Conservation (phyloP, 64 coral and sea anemone genomes). For the Cladopsammia gracilis region DNA sequence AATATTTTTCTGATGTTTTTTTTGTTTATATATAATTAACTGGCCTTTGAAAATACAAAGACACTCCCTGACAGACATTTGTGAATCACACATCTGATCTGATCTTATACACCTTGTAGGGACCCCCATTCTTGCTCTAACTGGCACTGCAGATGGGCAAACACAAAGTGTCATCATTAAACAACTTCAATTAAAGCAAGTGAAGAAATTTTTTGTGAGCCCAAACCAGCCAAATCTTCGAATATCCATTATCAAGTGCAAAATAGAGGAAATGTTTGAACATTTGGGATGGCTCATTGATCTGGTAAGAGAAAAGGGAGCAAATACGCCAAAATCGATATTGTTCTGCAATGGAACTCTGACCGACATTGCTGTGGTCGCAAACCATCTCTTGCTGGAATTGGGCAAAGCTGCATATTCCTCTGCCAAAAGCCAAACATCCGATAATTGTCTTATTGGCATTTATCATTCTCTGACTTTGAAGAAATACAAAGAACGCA, state of each 20-base stretch:
- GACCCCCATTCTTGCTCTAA: constrained; percentile 29
- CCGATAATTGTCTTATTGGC: too few species aligned
- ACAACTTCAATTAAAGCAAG: not conserved
- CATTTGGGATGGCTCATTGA: not conserved
- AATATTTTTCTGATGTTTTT: too few species aligned
- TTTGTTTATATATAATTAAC: too few species aligned
- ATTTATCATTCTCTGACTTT: too few species aligned
- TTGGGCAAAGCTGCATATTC: too few species aligned
- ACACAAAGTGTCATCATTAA: constrained; percentile 19
- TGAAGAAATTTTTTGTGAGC: constrained; percentile 8
- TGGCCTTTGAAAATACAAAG: too few species aligned
- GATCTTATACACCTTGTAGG: constrained; percentile 12
- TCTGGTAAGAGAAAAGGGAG: not conserved
- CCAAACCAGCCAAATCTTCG: constrained; percentile 43
- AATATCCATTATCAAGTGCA: constrained; percentile 6
- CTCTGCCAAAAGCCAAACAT: too few species aligned
- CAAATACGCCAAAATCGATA: not conserved
- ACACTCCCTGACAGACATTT: too few species aligned
- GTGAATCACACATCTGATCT: too few species aligned
- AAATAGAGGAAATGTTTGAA: not conserved
- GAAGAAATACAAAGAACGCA: too few species aligned
- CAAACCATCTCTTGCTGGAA: not conserved
- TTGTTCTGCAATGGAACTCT: not conserved
- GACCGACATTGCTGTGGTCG: not conserved
- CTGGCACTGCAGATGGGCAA: constrained; percentile 47